Conservation (phyloP, 2,113 vertebrate genomes). For the Sprattus sprattus region DNA sequence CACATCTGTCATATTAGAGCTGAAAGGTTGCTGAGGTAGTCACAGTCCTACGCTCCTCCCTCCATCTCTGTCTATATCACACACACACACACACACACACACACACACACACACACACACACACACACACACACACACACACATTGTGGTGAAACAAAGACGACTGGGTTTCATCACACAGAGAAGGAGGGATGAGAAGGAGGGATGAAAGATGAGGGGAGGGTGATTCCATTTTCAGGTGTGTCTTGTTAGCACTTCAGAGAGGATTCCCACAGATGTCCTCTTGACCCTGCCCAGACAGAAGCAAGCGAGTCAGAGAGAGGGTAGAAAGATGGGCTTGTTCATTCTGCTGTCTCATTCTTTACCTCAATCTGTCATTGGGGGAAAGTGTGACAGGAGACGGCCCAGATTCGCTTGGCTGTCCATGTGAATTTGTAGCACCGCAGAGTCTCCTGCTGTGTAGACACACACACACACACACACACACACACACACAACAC, state of each 20-base stretch:
- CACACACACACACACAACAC: background rate
- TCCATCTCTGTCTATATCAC: background rate
- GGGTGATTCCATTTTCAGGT: background rate
- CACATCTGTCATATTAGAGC: conserved; percentile 17
- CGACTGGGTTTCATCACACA: background rate
- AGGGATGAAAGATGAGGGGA: background rate
- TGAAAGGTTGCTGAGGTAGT: conserved; percentile 7
- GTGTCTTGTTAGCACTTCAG: background rate
- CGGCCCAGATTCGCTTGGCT: background rate
- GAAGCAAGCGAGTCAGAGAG: background rate
- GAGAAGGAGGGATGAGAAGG: background rate
- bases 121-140: background rate
- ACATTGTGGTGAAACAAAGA: background rate
- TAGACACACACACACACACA: background rate
- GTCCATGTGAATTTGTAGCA: background rate
- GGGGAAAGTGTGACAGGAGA: background rate
- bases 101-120: background rate
- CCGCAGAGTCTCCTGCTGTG: background rate
- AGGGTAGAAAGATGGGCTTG: background rate
- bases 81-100: conserved; percentile 1
- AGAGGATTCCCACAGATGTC: background rate
- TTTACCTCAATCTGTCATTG: background rate
- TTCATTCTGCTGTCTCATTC: conserved; percentile 13
- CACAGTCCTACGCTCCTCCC: background rate
- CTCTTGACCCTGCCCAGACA: background rate